These are phyloP conservation scores for Chlamydotis undulata DNA, from an alignment of 2,113 vertebrate genomes.

Conservation along the genomic window DNA sequence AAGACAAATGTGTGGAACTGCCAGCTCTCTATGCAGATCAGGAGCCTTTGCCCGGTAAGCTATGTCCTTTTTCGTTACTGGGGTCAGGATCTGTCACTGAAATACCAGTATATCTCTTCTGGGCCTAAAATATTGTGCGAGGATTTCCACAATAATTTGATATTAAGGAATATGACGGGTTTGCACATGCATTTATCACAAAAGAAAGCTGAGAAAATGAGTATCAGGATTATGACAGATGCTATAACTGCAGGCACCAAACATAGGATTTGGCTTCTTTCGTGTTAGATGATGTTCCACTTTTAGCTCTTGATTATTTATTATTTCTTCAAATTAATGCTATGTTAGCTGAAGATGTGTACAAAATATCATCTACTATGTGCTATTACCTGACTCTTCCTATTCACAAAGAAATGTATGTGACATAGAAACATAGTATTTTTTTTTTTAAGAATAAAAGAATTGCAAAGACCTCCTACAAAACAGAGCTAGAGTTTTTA, in stretches of 20 bases:
- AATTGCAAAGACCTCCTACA: not conserved
- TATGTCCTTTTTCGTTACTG: not conserved
- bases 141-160: not conserved
- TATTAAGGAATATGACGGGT: not conserved
- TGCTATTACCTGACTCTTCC: not conserved
- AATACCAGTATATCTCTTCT: not conserved
- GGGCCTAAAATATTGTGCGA: not conserved
- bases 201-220: not conserved
- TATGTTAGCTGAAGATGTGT: not conserved
- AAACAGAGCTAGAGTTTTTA: not conserved
- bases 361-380: not conserved
- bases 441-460: not conserved
- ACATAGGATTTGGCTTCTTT: not conserved
- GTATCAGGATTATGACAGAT: not conserved
- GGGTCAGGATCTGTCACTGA: not conserved
- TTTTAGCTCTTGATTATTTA: not conserved
- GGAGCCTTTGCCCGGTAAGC: constrained; percentile 69
- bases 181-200: not conserved
- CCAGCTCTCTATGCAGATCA: constrained; percentile 61
- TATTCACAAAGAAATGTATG: not conserved
- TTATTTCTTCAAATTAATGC: not conserved
- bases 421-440: not conserved
- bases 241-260: not conserved
- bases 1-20: constrained; percentile 66
- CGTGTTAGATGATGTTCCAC: not conserved